These are phyloP conservation scores for Mus minutoides DNA, from an alignment of 2,797 vertebrate species.

Conservation along the genomic window DNA sequence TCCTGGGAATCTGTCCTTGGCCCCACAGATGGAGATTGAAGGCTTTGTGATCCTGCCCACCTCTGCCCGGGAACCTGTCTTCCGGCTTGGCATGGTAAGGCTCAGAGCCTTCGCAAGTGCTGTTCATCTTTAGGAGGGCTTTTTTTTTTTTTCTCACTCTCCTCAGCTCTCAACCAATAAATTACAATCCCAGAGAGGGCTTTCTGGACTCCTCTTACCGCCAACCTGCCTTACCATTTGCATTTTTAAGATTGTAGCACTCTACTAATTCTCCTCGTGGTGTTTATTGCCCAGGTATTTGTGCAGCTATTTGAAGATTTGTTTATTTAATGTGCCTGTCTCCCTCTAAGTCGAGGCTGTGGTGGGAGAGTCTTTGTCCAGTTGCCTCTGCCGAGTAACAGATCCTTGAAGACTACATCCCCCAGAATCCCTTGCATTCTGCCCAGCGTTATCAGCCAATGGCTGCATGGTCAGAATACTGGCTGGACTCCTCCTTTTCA, in stretches of 20 bases:
- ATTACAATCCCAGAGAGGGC: neutral
- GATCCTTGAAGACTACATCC: constrained; percentile 9
- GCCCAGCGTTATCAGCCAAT: neutral
- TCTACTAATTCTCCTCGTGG: neutral
- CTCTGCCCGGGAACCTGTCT: constrained; percentile 77
- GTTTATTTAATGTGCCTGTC: neutral
- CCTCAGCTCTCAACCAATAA: neutral
- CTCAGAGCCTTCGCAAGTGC: neutral
- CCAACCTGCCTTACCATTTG: neutral
- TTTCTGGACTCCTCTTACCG: neutral
- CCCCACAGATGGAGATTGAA: constrained; percentile 82
- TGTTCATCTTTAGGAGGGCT: neutral
- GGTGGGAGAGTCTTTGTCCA: neutral
- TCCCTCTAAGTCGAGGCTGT: neutral
- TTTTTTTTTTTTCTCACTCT: neutral
- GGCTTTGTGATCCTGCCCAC: constrained; percentile 84
- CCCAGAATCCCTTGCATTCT: constrained; percentile 43
- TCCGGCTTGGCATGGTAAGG: constrained; percentile 86
- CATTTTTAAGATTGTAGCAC: neutral
- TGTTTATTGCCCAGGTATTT: neutral
- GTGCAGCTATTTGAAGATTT: neutral
- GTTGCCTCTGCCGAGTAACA: neutral
- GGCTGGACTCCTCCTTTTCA: neutral
- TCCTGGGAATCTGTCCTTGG: constrained; percentile 77
- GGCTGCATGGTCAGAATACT: neutral